Conservation (phyloP, 2,797 vertebrate genomes). For the Lindbergichthys nudifrons region DNA sequence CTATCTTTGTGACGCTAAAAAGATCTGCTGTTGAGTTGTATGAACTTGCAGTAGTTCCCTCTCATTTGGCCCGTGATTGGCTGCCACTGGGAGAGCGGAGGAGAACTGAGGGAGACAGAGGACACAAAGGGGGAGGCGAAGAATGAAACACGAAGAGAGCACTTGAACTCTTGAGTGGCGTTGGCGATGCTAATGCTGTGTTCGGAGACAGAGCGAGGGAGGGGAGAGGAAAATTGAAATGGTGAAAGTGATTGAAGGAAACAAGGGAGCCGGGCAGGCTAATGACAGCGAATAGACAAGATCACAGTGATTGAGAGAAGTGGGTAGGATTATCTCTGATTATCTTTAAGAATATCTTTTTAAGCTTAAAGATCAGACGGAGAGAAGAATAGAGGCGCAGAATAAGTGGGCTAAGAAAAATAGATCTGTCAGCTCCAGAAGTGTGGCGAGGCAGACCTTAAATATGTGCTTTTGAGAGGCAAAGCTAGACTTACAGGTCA, state of each 20-base stretch:
- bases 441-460: background rate
- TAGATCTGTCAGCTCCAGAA: background rate
- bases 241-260: slow-evolving; percentile 55
- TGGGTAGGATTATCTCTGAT: slow-evolving; percentile 66
- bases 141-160: slow-evolving; percentile 30
- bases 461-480: slow-evolving; percentile 24
- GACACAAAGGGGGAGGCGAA: slow-evolving; percentile 15
- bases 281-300: slow-evolving; percentile 57
- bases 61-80: slow-evolving; percentile 39
- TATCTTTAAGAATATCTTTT: slow-evolving; percentile 40
- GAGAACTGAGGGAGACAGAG: slow-evolving; percentile 23
- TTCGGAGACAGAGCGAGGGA: slow-evolving; percentile 19
- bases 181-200: slow-evolving; percentile 51
- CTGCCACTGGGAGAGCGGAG: background rate
- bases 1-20: background rate
- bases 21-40: slow-evolving; percentile 33
- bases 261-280: slow-evolving; percentile 41
- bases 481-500: slow-evolving; percentile 29
- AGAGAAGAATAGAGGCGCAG: slow-evolving; percentile 24
- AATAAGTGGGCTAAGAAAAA: background rate
- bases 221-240: slow-evolving; percentile 47
- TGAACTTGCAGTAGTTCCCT: slow-evolving; percentile 40
- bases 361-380: slow-evolving; percentile 45
- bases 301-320: slow-evolving; percentile 67
- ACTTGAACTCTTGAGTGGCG: slow-evolving; percentile 65